These are phyloP conservation scores for Digitonthophagus gazella DNA, from an alignment of 2,888 invertebrate species.

Conservation along the genomic window DNA sequence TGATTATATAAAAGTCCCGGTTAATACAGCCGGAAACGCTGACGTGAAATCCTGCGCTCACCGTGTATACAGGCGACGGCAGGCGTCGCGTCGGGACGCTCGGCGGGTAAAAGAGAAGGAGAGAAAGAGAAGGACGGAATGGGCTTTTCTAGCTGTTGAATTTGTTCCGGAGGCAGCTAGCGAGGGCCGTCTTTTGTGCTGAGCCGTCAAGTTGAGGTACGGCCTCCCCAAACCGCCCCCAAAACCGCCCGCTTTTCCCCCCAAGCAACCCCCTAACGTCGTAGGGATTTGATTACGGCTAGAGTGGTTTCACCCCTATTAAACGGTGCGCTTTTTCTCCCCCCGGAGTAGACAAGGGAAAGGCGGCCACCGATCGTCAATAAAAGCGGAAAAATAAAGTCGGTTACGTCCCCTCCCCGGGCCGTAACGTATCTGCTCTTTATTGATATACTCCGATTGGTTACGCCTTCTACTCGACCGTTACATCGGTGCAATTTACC, in stretches of 20 bases:
- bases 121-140: slow-evolving; percentile 1
- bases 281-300: slow-evolving; percentile 52
- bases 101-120: neutral
- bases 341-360: slow-evolving; percentile 55
- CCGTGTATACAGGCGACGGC: neutral
- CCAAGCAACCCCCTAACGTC: slow-evolving; percentile 33
- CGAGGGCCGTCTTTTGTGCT: slow-evolving; percentile 40
- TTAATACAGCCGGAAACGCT: neutral
- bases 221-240: slow-evolving; percentile 41
- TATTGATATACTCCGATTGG: slow-evolving; percentile 48
- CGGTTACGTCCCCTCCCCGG: neutral
- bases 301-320: slow-evolving; percentile 55
- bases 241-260: slow-evolving; percentile 33
- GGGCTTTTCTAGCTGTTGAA: slow-evolving; percentile 34
- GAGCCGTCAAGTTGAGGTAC: slow-evolving; percentile 47
- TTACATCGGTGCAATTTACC: slow-evolving; percentile 32
- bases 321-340: slow-evolving; percentile 49
- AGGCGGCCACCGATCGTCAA: slow-evolving; percentile 55
- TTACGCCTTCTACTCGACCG: slow-evolving; percentile 38
- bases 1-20: neutral
- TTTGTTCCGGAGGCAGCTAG: slow-evolving; percentile 37
- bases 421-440: slow-evolving; percentile 31
- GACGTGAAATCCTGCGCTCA: neutral
- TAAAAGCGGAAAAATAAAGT: slow-evolving; percentile 47
- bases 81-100: neutral